These are phyloP conservation scores for Achatina immaculata DNA, from an alignment of 1,140 invertebrate genomes.

Conservation along the genomic window DNA sequence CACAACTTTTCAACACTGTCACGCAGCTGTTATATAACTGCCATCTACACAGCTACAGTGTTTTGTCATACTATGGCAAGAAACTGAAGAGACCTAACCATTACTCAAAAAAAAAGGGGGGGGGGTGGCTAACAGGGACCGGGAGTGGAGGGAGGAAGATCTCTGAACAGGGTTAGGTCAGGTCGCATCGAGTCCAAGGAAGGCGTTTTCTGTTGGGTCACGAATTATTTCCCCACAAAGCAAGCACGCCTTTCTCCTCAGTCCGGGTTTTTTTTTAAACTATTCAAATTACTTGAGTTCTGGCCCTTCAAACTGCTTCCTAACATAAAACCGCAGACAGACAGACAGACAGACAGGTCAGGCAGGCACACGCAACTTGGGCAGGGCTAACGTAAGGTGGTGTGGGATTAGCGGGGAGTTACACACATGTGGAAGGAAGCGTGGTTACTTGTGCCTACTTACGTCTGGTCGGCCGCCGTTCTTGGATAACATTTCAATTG, in stretches of 20 bases:
- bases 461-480: too few species aligned
- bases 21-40: too few species aligned
- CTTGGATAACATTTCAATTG: too few species aligned
- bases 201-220: conserved; percentile 13
- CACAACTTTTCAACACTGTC: too few species aligned
- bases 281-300: neutral
- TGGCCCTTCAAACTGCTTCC: neutral
- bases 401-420: neutral
- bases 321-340: neutral
- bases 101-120: too few species aligned
- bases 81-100: too few species aligned
- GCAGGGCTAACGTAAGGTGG: neutral
- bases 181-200: conserved; percentile 4
- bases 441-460: neutral
- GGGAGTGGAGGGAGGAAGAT: neutral
- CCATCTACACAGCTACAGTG: too few species aligned
- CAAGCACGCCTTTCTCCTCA: conserved; percentile 12
- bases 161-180: neutral
- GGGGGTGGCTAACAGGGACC: neutral
- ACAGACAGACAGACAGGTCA: too few species aligned
- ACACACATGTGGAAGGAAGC: neutral
- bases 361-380: neutral
- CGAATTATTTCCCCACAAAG: conserved; percentile 27
- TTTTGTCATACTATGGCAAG: too few species aligned
- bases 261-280: neutral